These are phyloP conservation scores for Crioceris asparagi DNA, from an alignment of 2,888 invertebrate genomes.

Conservation along the genomic window DNA sequence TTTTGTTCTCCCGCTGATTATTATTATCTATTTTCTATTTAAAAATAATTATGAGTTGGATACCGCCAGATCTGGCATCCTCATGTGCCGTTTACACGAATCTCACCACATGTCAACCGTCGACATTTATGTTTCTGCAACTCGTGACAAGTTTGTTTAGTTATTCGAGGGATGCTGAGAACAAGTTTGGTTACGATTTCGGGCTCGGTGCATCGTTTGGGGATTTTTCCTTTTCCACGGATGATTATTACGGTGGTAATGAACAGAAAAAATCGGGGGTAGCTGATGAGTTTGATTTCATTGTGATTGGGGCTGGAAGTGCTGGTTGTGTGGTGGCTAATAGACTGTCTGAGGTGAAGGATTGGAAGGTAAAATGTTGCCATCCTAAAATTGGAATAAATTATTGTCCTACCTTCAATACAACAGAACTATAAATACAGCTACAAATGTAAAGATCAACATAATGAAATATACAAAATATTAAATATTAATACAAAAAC, in stretches of 20 bases:
- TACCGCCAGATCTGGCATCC: conserved; percentile 45
- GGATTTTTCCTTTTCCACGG: not conserved
- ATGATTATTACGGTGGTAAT: conserved; percentile 2
- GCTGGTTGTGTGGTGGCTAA: conserved; percentile 59
- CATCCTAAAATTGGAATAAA: not conserved
- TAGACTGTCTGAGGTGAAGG: conserved; percentile 48
- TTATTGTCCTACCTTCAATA: no score
- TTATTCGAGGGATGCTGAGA: not conserved
- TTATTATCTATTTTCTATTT: no score
- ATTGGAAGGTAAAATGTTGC: conserved; percentile 44
- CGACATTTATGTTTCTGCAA: conserved; percentile 48
- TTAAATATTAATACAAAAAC: no score
- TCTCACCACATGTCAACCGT: conserved; percentile 48
- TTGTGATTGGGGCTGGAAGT: conserved; percentile 55
- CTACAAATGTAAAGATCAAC: no score
- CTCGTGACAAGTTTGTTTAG: conserved; percentile 49
- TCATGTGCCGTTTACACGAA: conserved; percentile 45
- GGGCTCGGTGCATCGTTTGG: not conserved
- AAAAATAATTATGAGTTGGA: conserved; percentile 35
- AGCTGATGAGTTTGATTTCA: conserved; percentile 41
- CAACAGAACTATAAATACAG: no score
- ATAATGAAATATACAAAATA: no score
- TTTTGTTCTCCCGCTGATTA: no score
- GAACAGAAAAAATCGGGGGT: conserved; percentile 1
- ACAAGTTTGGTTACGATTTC: not conserved